Percentiles rank a stretch among this genome's conserved stretches.
Evolutionary conservation across 2,113 vertebrate genomes (phyloP).

Genomic region (Tachycineta bicolor): DNA sequence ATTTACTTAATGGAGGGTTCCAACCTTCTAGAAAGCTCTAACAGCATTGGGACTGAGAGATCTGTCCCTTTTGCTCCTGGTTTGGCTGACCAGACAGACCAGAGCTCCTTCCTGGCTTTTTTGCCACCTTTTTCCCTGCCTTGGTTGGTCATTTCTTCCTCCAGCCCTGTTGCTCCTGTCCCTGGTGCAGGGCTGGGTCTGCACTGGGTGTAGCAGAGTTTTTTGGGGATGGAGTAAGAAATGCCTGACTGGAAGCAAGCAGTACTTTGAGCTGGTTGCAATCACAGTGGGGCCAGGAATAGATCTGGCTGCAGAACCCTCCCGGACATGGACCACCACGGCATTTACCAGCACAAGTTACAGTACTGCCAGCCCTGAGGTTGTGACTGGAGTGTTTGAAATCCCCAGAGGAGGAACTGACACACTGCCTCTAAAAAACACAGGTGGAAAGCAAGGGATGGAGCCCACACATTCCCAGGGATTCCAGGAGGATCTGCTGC

Average conservation of each 20-base stretch:
- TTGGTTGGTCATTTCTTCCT: background rate
- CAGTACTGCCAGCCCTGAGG: background rate
- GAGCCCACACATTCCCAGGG: background rate
- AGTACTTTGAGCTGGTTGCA: background rate
- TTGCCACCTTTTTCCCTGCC: background rate
- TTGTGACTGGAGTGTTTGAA: background rate
- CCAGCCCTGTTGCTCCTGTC: background rate
- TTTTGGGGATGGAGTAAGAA: background rate
- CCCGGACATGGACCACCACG: background rate
- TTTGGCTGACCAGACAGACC: background rate
- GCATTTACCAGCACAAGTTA: background rate
- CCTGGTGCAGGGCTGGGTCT: background rate
- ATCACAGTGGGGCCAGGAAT: background rate
- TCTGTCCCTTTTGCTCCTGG: background rate
- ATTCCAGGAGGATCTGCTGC: background rate
- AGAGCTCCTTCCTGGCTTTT: background rate
- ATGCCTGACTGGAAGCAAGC: background rate
- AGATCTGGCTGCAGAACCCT: background rate
- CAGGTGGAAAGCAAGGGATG: background rate
- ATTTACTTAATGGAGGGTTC: background rate
- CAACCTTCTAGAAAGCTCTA: background rate
- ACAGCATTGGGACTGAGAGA: rapidly evolving
- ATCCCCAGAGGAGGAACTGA: background rate
- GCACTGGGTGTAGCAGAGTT: background rate
- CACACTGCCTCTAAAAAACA: background rate